phyloP scores from a whole-genome alignment of 2,113 vertebrate genomes.

The Prochilodus magdalenae region DNA sequence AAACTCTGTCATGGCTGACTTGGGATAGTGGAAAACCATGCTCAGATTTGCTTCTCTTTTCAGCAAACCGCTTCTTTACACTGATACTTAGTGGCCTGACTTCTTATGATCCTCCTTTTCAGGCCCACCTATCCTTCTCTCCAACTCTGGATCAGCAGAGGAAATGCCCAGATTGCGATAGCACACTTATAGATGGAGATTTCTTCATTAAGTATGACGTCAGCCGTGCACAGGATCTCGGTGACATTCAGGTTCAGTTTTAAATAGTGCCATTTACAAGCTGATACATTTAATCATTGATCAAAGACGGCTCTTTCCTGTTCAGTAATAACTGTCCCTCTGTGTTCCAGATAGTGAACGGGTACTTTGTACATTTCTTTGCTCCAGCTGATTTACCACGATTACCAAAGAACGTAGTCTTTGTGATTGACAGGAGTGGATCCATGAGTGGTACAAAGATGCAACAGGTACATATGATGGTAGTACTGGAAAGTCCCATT shows the following conservation, averaged over 20 bases:
- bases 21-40: too few species aligned
- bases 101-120: background rate
- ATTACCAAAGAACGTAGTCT: slow-evolving; percentile 76
- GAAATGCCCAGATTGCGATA: slow-evolving; percentile 81
- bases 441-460: slow-evolving; percentile 75
- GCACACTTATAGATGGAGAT: slow-evolving; percentile 85
- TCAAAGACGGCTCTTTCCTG: background rate
- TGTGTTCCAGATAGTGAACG: slow-evolving; percentile 74
- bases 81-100: background rate
- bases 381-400: slow-evolving; percentile 67
- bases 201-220: slow-evolving; percentile 90
- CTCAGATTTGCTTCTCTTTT: too few species aligned
- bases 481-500: background rate
- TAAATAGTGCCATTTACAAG: background rate
- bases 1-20: too few species aligned
- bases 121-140: slow-evolving; percentile 77
- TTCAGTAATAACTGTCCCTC: background rate
- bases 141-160: slow-evolving; percentile 85
- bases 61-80: too few species aligned
- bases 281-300: background rate
- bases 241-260: slow-evolving; percentile 85
- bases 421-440: slow-evolving; percentile 78
- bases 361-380: slow-evolving; percentile 83
- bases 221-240: slow-evolving; percentile 72
- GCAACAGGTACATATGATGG: slow-evolving; percentile 56